Evolutionary conservation across 53 echinoderm and acorn worm genomes (phyloP).

Genomic region (Astropecten irregularis): DNA sequence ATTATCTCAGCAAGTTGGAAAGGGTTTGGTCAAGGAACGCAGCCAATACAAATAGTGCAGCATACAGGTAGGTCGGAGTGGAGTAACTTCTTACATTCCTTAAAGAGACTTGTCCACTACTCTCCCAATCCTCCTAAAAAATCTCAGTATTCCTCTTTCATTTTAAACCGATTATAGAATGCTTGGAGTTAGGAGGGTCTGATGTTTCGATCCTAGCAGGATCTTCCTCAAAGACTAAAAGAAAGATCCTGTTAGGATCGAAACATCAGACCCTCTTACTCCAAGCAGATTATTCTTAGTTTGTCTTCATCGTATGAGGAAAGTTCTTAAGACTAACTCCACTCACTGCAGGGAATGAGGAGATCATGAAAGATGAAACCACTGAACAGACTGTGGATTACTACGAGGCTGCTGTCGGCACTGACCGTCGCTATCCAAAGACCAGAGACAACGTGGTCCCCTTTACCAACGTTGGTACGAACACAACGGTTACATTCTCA

Average conservation of each 20-base stretch:
- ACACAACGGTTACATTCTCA: slow-evolving; percentile 49
- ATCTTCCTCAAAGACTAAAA: no score
- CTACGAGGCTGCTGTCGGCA: slow-evolving; percentile 62
- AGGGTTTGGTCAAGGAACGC: slow-evolving; percentile 47
- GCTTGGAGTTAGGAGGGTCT: no score
- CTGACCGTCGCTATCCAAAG: slow-evolving; percentile 65
- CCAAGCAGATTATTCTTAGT: no score
- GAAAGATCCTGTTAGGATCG: no score
- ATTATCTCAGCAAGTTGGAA: slow-evolving; percentile 55
- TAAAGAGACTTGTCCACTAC: no score
- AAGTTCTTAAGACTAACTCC: no score
- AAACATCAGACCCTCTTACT: no score
- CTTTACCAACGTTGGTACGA: slow-evolving; percentile 56
- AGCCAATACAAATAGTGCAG: not conserved
- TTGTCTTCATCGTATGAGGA: no score
- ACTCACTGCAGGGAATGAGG: slow-evolving; percentile 7
- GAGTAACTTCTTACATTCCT: not conserved
- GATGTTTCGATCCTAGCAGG: no score
- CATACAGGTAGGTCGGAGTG: slow-evolving; percentile 5
- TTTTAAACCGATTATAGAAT: no score
- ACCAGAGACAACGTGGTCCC: slow-evolving; percentile 66
- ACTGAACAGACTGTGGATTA: slow-evolving; percentile 47
- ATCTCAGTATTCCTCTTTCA: no score
- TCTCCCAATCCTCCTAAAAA: no score
- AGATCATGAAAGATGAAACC: slow-evolving; percentile 1